Evolutionary conservation across 1,140 invertebrate species (phyloP).

Genomic region (Anastatus disparis): DNA sequence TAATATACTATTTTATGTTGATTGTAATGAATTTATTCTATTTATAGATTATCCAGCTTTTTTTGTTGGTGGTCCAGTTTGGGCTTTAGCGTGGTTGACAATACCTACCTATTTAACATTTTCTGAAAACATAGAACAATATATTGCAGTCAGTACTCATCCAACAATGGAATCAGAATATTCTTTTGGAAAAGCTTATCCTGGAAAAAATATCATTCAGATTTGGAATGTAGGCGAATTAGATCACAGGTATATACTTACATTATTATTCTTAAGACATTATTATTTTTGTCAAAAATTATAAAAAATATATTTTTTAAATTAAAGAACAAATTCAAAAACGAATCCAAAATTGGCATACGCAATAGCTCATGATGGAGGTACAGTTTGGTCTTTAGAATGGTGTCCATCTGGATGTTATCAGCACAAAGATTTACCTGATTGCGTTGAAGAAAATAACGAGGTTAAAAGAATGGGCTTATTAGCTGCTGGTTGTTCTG

Average conservation of each 20-base stretch:
- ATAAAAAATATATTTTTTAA: constrained; percentile 12
- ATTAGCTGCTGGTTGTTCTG: constrained; percentile 75
- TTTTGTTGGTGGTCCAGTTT: constrained; percentile 73
- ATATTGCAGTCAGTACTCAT: constrained; percentile 69
- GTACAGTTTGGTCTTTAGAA: constrained; percentile 76
- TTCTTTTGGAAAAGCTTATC: constrained; percentile 55
- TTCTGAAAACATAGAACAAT: constrained; percentile 59
- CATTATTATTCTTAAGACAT: background rate
- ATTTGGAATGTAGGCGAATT: constrained; percentile 71
- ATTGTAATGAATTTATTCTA: constrained; percentile 28
- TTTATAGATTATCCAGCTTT: constrained; percentile 63
- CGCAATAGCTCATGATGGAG: constrained; percentile 72
- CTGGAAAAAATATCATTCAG: constrained; percentile 68
- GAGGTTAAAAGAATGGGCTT: constrained; percentile 71
- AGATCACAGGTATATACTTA: constrained; percentile 53
- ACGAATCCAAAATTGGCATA: constrained; percentile 60
- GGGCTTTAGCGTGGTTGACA: constrained; percentile 70
- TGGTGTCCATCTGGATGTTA: constrained; percentile 82
- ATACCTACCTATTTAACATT: constrained; percentile 61
- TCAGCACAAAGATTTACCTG: constrained; percentile 54
- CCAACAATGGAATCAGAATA: constrained; percentile 63
- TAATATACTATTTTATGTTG: too few species aligned
- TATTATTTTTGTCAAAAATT: background rate
- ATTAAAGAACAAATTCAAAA: background rate
- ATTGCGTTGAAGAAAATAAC: constrained; percentile 45